A percentile compares a stretch with the other conserved stretches of the same genome.
Evolutionary conservation across 2,797 vertebrate genomes (phyloP).

Genomic region (Percopsis omiscomaycus): DNA sequence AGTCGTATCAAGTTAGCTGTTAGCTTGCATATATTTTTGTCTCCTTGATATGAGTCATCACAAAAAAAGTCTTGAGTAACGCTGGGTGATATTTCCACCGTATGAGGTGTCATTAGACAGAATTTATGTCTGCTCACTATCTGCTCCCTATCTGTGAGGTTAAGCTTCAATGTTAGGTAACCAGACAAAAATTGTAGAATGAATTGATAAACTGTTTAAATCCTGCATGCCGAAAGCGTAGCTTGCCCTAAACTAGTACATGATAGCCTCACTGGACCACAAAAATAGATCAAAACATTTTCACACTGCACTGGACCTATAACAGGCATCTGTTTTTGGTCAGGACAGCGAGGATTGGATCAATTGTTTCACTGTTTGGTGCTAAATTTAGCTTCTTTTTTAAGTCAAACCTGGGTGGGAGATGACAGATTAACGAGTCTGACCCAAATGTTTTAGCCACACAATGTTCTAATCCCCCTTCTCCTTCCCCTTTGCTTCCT

Average conservation of each 20-base stretch:
- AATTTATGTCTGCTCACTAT: not conserved
- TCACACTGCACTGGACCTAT: constrained; percentile 18
- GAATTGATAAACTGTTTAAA: constrained; percentile 1
- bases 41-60: constrained; percentile 22
- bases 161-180: not conserved
- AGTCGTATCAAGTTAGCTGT: constrained; percentile 34
- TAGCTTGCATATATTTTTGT: constrained; percentile 35
- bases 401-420: constrained; percentile 30
- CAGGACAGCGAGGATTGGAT: constrained; percentile 24
- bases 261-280: not conserved
- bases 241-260: not conserved
- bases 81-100: constrained; percentile 7
- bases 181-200: not conserved
- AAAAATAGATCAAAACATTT: constrained; percentile 26
- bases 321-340: constrained; percentile 46
- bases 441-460: constrained; percentile 40
- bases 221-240: constrained; percentile 5
- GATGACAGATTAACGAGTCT: constrained; percentile 51
- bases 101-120: constrained; percentile 2
- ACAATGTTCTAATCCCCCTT: constrained; percentile 39
- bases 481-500: constrained; percentile 22
- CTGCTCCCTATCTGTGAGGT: not conserved
- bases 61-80: constrained; percentile 15
- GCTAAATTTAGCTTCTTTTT: constrained; percentile 51
- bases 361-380: constrained; percentile 24